Percentiles rank a stretch among this genome's conserved stretches.
Evolutionary conservation across 2,888 invertebrate genomes (phyloP).

Genomic region (Euclidia mi): DNA sequence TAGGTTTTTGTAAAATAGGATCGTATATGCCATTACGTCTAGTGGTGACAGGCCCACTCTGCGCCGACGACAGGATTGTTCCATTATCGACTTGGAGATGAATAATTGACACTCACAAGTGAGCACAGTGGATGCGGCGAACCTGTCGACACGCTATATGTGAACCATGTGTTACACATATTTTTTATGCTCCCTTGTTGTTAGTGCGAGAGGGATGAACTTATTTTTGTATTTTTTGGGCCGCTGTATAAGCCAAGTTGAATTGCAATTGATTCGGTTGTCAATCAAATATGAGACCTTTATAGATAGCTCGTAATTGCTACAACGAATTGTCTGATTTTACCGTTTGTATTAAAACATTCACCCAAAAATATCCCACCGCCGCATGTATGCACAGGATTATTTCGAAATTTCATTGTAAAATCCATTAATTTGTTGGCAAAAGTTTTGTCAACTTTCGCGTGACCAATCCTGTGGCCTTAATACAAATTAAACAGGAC

Average conservation of each 20-base stretch:
- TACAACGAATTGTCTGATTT: neutral
- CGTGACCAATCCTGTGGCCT: constrained; percentile 29
- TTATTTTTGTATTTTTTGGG: constrained; percentile 10
- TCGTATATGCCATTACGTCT: constrained; percentile 76
- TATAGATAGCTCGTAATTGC: neutral
- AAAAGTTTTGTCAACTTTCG: constrained; percentile 36
- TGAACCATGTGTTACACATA: constrained; percentile 38
- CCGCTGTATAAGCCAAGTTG: neutral
- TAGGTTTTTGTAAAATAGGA: constrained; percentile 72
- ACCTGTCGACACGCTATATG: constrained; percentile 40
- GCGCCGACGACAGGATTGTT: constrained; percentile 85
- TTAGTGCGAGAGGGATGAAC: constrained; percentile 8
- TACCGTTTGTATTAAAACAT: neutral
- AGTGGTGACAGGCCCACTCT: constrained; percentile 84
- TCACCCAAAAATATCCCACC: neutral
- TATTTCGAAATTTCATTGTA: constrained; percentile 15
- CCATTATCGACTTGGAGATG: constrained; percentile 85
- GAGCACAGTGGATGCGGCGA: constrained; percentile 74
- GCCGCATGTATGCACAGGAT: neutral
- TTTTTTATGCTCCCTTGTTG: constrained; percentile 32
- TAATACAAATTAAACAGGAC: constrained; percentile 47
- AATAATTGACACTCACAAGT: constrained; percentile 82
- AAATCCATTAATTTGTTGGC: constrained; percentile 33
- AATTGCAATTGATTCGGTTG: neutral
- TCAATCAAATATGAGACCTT: neutral